Evolutionary conservation across 2,113 vertebrate genomes (phyloP), one percentile per base, ranked within the genome.

Genomic region (Nycticebus coucang): DNA sequence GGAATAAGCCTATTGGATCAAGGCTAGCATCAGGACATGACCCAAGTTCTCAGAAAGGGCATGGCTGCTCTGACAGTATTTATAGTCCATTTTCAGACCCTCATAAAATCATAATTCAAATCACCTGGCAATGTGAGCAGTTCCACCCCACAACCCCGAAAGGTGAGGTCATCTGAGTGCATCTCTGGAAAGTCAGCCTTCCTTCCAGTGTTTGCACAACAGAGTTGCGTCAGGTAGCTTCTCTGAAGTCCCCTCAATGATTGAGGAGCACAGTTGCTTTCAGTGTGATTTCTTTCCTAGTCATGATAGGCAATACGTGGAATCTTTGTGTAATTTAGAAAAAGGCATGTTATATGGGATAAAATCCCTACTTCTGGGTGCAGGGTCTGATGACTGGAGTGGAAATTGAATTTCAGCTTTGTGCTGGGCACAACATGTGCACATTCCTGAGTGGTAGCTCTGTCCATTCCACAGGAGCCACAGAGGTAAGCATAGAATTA

Each of bases 171-270:
- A 22, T 41, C 41, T 93, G 86, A 17, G 10, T 5, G 55, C 4
- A 3, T 35, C 1, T 1, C 1, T 10, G 13, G 59, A 83, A 60
- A 79, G 15, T 9, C 24, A 22, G 24, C 7, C 1, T 69, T 91
- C 64, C 45, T 57, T 68, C n/a, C 2, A 3, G 4, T 26, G 41
- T 59, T 21, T 64, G 28, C 9, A 18, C 30, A 8, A 7, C 30
- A 50, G n/a, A 84, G 11, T 2, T 18, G 71, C 59, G 71, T 50
- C 28, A 33, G 1, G 12, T 0, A 14, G n/a, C 28, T 50, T 28
- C 50, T 60, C 13, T 0, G 9, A 0, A 13, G 37, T 59, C 1
- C 22, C 10, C 37, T 75, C 53, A 21, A 0, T 50, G 45, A 50
- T 3, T 26, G 30, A 7, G 5, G 26, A 8, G 2, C 22, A 14